Percentiles rank a stretch among this genome's conserved stretches.
Evolutionary conservation across 2,113 vertebrate species (phyloP).

Genomic region (Felis catus): DNA sequence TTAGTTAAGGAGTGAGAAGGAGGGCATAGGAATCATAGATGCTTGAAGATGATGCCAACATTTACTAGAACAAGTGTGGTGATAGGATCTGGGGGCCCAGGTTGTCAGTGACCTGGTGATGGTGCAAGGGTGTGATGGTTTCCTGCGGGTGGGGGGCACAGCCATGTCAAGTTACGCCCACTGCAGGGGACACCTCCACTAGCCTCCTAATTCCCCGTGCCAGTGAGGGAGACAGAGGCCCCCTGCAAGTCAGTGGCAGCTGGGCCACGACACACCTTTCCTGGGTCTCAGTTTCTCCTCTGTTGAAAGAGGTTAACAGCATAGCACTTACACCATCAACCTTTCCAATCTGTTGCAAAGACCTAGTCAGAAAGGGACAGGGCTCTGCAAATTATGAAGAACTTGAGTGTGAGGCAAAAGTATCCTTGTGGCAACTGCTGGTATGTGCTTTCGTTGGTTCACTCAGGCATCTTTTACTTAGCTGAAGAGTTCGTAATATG

Average conservation of each 20-base stretch:
- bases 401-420: background rate
- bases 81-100: background rate
- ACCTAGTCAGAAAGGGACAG: background rate
- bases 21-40: background rate
- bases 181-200: background rate
- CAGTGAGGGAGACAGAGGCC: background rate
- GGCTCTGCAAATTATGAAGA: background rate
- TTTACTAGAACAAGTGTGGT: background rate
- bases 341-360: background rate
- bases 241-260: background rate
- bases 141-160: background rate
- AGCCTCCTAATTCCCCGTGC: background rate
- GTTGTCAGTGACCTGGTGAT: background rate
- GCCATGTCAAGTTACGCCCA: background rate
- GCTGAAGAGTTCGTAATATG: background rate
- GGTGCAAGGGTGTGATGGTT: rapidly evolving
- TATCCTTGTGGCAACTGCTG: rapidly evolving
- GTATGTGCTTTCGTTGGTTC: background rate
- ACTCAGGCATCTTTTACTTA: background rate
- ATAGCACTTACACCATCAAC: background rate
- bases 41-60: background rate
- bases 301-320: background rate
- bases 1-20: background rate
- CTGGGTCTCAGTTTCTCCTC: background rate
- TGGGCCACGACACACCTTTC: rapidly evolving